Evolutionary conservation across 2,888 invertebrate species (phyloP), one percentile per base, ranked within the genome.

Genomic region (Rhagium mordax): DNA sequence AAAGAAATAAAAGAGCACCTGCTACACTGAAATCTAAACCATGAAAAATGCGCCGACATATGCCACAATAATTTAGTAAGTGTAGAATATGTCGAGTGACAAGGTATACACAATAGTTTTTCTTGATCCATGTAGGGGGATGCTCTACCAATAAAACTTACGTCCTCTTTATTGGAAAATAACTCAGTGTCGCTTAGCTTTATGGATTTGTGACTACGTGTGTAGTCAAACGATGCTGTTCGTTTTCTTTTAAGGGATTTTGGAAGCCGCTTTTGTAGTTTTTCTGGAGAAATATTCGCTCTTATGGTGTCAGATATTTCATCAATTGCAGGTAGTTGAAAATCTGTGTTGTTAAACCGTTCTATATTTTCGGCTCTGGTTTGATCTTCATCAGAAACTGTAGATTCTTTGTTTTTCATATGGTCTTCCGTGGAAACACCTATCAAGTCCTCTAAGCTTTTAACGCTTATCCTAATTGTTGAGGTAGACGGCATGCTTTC

Each of bases 21-120:
- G 81, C 92, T 93, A 84, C 96, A 96, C 70, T 93, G 93, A 84
- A 93, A 96, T 27, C 94, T 90, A 81, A 92, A 90, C 92, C 94
- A 93, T 73, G 92, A 92, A 72, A 93, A 90, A 84, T 94, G 94
- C 3, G 87, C 84, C 0, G 93, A 91, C 87, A 93, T 91, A 80
- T 94, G 94, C 62, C 89, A 87, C 21, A 91, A 88, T 5, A 94
- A 84, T 77, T 91, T 90, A 62, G 89, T 87, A 15, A 89, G 83
- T 27, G 89, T 89, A 0, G 87, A 83, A 81, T 89, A 91, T 77
- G 87, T 89, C 13, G 82, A 83, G 49, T 89, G 88, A 81, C 93
- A 93, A 64, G 89, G 88, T 77, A 89, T 88, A 82, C 93, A 93
- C 7, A 86, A 82, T 0, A 90, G 81, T 71, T 86, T 88, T 6